Conservation (phyloP, 37 sponge, comb jelly and placozoan genomes). For the Cladorhizidae sp. region DNA sequence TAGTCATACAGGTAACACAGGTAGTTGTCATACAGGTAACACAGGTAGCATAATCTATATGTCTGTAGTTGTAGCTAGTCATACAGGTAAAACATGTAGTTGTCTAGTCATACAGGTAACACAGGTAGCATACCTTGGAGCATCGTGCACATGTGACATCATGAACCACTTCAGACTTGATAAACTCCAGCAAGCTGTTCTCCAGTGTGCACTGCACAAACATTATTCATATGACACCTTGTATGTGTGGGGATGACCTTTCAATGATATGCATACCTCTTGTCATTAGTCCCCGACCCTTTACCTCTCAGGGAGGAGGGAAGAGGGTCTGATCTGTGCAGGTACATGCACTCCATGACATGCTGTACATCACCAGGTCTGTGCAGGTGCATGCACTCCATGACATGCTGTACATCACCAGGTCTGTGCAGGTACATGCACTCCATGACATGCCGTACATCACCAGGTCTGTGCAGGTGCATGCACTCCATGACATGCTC, state of each 20-base stretch:
- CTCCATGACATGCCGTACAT: too few relatives aligned
- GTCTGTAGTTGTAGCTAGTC: too few relatives aligned
- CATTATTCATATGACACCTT: not conserved
- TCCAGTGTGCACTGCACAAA: constrained; percentile 52
- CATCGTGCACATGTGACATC: constrained; percentile 66
- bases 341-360: too few relatives aligned
- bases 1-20: not conserved
- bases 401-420: too few relatives aligned
- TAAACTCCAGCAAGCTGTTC: constrained; percentile 53
- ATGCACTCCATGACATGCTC: too few relatives aligned
- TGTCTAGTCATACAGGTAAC: not conserved
- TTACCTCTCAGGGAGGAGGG: too few relatives aligned
- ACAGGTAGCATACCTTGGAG: constrained; percentile 25
- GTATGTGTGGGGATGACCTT: not conserved
- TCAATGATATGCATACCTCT: not conserved
- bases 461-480: too few relatives aligned
- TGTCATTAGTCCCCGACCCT: not conserved
- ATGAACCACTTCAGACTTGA: constrained; percentile 46
- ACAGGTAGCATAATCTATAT: not conserved
- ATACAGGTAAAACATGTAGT: not conserved
- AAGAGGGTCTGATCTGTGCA: too few relatives aligned
- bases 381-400: too few relatives aligned
- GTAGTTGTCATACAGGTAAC: not conserved
- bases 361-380: too few relatives aligned
- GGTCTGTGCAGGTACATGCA: too few relatives aligned